phyloP scores from a whole-genome alignment of 2,797 vertebrate genomes.

The Acanthurus lineatus region DNA sequence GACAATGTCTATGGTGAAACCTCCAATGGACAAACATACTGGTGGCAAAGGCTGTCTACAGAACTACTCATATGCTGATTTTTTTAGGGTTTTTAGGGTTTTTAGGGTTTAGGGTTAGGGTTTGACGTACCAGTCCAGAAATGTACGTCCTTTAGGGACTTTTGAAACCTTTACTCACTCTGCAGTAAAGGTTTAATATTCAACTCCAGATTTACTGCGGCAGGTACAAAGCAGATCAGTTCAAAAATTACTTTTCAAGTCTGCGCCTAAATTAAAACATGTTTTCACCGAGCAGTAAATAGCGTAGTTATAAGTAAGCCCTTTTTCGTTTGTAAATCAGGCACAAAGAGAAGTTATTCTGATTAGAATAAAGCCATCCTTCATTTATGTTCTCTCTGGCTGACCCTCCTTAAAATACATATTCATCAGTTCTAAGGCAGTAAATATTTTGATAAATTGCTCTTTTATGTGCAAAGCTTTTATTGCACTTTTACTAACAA shows the following conservation, averaged over 20 bases:
- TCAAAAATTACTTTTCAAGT: no score
- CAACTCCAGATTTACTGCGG: no score
- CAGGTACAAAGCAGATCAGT: no score
- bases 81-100: no score
- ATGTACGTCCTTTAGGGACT: no score
- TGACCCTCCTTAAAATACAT: slow-evolving; percentile 4
- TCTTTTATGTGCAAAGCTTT: neutral
- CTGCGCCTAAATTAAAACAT: neutral
- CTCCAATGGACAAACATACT: neutral
- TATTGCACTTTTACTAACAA: neutral
- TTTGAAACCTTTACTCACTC: no score
- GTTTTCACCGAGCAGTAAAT: neutral
- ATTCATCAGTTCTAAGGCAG: neutral
- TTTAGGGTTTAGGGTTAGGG: no score
- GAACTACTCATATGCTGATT: no score
- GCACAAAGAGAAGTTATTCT: neutral
- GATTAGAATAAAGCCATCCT: neutral
- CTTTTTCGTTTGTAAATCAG: slow-evolving; percentile 1
- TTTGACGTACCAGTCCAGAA: no score
- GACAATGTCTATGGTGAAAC: neutral
- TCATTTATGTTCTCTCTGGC: neutral
- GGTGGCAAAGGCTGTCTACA: neutral
- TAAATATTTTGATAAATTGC: neutral
- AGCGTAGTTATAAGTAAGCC: neutral
- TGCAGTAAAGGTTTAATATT: no score